phyloP scores from a whole-genome alignment of 53 echinoderm and acorn worm species.

The Paracentrotus lividus region DNA sequence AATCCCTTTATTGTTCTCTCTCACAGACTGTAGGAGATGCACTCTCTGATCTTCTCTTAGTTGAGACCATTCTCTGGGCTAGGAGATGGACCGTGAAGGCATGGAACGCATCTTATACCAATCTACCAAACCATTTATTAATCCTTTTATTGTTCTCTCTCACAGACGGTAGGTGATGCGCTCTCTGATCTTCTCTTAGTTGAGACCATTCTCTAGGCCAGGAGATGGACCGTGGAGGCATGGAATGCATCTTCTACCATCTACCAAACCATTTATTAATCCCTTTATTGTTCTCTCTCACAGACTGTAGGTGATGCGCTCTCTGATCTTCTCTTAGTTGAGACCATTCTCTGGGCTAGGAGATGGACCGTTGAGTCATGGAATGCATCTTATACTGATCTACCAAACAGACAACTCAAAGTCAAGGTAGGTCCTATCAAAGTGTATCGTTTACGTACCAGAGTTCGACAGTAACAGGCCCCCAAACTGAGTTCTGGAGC shows the following conservation, averaged over 20 bases:
- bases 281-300: not conserved
- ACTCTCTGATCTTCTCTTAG: conserved; percentile 88
- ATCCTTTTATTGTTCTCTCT: not conserved
- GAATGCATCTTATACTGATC: conserved; percentile 89
- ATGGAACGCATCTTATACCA: conserved; percentile 91
- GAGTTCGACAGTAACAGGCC: no score
- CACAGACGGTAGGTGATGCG: conserved; percentile 95
- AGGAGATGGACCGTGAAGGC: conserved; percentile 82
- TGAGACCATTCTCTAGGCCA: conserved; percentile 84
- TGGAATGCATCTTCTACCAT: conserved; percentile 93
- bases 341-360: conserved; percentile 80
- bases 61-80: conserved; percentile 85
- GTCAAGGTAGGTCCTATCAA: conserved; percentile 83
- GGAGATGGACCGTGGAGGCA: conserved; percentile 81
- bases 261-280: no score
- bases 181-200: conserved; percentile 91
- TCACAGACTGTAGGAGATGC: conserved; percentile 95
- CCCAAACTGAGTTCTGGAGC: no score
- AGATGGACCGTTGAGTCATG: conserved; percentile 87
- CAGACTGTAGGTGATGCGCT: conserved; percentile 98
- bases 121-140: conserved; percentile 94
- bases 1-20: not conserved
- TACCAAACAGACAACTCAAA: conserved; percentile 98
- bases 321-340: conserved; percentile 91
- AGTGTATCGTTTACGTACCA: no score